phyloP scores from a whole-genome alignment of 2,113 vertebrate genomes.

The Stigmatopora nigra region DNA sequence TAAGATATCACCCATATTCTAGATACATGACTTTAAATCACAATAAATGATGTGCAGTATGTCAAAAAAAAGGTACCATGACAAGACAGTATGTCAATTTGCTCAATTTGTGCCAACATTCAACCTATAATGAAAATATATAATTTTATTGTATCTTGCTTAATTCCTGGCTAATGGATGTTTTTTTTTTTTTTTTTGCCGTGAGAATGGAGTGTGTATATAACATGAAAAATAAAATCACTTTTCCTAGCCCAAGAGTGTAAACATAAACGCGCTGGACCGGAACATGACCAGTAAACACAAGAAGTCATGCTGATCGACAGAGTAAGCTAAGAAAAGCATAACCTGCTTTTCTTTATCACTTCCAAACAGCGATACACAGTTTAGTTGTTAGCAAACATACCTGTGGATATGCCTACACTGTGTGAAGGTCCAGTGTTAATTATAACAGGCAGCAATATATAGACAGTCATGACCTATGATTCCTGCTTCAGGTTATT shows the following conservation, averaged over 20 bases:
- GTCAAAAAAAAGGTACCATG: too few species aligned
- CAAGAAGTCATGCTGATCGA: neutral
- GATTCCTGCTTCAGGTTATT: conserved; percentile 60
- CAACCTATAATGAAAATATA: neutral
- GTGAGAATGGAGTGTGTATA: neutral
- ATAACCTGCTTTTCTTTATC: conserved; percentile 9
- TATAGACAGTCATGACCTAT: conserved; percentile 63
- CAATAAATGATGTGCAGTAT: neutral
- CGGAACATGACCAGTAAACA: neutral
- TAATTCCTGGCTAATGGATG: neutral
- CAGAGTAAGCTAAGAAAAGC: neutral
- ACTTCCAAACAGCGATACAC: conserved; percentile 21
- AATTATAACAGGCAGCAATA: conserved; percentile 65
- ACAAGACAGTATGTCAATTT: neutral
- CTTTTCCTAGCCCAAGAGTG: neutral
- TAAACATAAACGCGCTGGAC: neutral
- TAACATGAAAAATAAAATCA: neutral
- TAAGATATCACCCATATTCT: neutral
- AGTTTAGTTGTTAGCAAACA: conserved; percentile 28
- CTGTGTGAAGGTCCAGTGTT: conserved; percentile 48
- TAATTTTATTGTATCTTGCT: neutral
- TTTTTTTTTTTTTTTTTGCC: too few species aligned
- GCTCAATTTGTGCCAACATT: neutral
- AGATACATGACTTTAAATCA: neutral
- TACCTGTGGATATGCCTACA: conserved; percentile 32